These are phyloP conservation scores for Helicoverpa zea DNA, from an alignment of 1,140 invertebrate genomes.

Conservation along the genomic window DNA sequence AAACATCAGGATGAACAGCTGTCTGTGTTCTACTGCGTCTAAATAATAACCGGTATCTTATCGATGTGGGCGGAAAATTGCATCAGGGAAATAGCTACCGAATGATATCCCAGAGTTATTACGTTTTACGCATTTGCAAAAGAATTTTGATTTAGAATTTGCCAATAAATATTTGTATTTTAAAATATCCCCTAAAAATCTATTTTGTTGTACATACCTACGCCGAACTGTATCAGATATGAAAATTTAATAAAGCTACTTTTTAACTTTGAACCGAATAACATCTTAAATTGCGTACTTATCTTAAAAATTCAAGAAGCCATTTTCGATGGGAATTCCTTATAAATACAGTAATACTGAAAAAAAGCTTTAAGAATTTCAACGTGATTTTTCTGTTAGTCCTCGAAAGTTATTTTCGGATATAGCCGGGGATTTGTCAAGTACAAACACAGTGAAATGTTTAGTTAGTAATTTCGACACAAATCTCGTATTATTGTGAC, in stretches of 20 bases:
- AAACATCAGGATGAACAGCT: conserved; percentile 46
- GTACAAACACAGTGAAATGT: conserved; percentile 34
- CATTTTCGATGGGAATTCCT: neutral
- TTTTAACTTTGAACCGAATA: too few species aligned
- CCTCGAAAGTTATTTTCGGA: neutral
- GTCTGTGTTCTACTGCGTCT: conserved; percentile 49
- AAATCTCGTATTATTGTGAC: conserved; percentile 56
- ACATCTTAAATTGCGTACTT: too few species aligned
- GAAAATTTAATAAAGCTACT: too few species aligned
- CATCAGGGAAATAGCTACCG: conserved; percentile 64
- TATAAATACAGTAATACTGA: neutral
- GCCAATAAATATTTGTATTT: neutral
- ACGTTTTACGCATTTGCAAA: conserved; percentile 22
- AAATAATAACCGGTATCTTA: conserved; percentile 62
- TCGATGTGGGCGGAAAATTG: conserved; percentile 61
- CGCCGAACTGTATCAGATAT: too few species aligned
- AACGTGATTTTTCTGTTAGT: neutral
- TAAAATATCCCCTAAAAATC: too few species aligned
- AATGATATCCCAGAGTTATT: conserved; percentile 30
- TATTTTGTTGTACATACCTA: too few species aligned
- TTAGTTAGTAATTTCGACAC: conserved; percentile 48
- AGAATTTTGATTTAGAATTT: conserved; percentile 13
- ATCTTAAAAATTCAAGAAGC: too few species aligned
- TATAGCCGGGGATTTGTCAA: neutral
- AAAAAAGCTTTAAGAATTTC: conserved; percentile 2